Percentiles rank a stretch among this genome's conserved stretches.
These are phyloP conservation scores for Enteromius trimaculatus DNA, from an alignment of 2,797 vertebrate genomes.

Conservation along the genomic window DNA sequence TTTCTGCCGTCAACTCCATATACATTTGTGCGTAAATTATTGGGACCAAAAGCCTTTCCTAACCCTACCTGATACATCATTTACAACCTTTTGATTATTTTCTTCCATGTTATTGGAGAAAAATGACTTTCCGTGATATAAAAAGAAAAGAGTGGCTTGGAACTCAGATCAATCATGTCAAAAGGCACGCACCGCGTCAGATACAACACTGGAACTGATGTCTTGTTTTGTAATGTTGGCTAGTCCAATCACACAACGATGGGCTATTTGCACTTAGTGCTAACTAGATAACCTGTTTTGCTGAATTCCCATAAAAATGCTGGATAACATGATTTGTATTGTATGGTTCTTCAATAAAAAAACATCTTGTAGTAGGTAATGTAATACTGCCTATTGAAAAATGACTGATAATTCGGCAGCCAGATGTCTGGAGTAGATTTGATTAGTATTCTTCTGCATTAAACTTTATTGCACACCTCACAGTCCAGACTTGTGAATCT, in stretches of 20 bases:
- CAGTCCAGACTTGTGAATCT: slow-evolving; percentile 1
- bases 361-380: background rate
- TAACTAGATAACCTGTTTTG: background rate
- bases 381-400: background rate
- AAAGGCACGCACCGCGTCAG: background rate
- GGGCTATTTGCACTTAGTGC: background rate
- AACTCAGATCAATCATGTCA: background rate
- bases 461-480: background rate
- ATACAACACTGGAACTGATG: background rate
- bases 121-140: background rate
- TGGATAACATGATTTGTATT: background rate
- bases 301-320: background rate
- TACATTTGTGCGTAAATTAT: too few species aligned
- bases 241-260: background rate
- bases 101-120: background rate
- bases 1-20: too few species aligned
- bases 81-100: background rate
- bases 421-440: background rate
- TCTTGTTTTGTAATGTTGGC: background rate
- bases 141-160: background rate
- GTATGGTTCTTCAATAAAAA: background rate
- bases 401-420: background rate
- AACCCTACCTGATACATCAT: too few species aligned
- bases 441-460: background rate
- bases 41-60: background rate